Evolutionary conservation across 2,888 invertebrate species (phyloP), one percentile per base, ranked within the genome.

Genomic region (Uropetala carovei): DNA sequence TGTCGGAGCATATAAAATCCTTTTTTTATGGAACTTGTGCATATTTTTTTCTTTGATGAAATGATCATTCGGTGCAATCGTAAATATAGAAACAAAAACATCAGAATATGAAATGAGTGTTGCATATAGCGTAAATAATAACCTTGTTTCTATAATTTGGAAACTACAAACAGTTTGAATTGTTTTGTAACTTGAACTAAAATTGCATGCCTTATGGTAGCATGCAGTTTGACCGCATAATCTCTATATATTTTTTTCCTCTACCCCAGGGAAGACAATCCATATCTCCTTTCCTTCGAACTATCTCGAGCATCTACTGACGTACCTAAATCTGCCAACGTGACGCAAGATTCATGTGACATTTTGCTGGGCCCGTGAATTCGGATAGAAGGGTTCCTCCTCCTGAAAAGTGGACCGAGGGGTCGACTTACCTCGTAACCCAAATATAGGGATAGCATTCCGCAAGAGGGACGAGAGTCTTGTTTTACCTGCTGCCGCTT

Each of bases 341-440:
- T 64, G 59, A 68, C 89, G 64, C 16, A 43, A 89, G 64, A 89
- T 89, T 68, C 89, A 64, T 64, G 64, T 89, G 89, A 89, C 89
- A 89, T 89, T 89, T 68, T 18, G 64, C 89, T 68, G 89, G 64
- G 64, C 68, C 64, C 43, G 30, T n/a, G 89, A 64, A 13, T 11
- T n/a, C 64, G 64, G 89, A 89, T 68, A 56, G 64, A 89, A 89
- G 89, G 68, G 89, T 89, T 89, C n/a, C 83, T 43, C 43, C 43
- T 43, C 43, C 43, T 43, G 43, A 43, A 5, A 43, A 43, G 43
- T 43, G 22, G 75, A 68, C 14, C n/a, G 64, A 68, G 68, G 22
- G 75, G 75, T 75, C 75, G 75, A 75, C 75, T 75, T 75, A 22
- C 75, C 75, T 75, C 75, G 22, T 75, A 27, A 75, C 75, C 75